These are phyloP conservation scores for Luffia ferchaultella DNA, from an alignment of 2,888 invertebrate species.

Conservation along the genomic window DNA sequence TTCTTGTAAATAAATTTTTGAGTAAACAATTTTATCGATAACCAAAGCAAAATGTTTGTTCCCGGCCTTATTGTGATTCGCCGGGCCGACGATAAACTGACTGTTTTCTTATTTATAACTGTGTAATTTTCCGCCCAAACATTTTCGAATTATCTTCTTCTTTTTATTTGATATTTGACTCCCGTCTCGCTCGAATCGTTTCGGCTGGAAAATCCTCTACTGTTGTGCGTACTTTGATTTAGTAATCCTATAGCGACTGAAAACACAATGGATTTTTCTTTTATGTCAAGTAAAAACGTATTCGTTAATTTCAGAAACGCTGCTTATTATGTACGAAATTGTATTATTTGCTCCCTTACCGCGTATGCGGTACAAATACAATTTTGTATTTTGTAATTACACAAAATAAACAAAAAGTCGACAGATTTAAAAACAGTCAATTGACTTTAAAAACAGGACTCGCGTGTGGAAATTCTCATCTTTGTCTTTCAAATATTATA, in stretches of 20 bases:
- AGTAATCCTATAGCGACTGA: slow-evolving; percentile 6
- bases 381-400: too few relatives aligned
- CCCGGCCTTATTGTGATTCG: slow-evolving; percentile 16
- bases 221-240: slow-evolving; percentile 17
- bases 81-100: slow-evolving; percentile 20
- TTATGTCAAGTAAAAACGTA: background rate
- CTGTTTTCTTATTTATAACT: slow-evolving; percentile 25
- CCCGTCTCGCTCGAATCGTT: slow-evolving; percentile 18
- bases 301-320: background rate
- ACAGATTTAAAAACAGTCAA: too few relatives aligned
- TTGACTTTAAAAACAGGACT: too few relatives aligned
- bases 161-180: slow-evolving; percentile 24
- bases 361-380: too few relatives aligned
- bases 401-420: too few relatives aligned
- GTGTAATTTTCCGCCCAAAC: slow-evolving; percentile 10
- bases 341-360: too few relatives aligned
- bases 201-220: slow-evolving; percentile 24
- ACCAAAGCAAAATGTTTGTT: slow-evolving; percentile 2
- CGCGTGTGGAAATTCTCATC: too few relatives aligned
- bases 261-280: background rate
- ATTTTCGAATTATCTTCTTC: slow-evolving; percentile 24
- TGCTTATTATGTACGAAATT: too few relatives aligned
- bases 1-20: too few relatives aligned
- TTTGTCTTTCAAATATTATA: too few relatives aligned
- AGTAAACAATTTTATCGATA: background rate